These are phyloP conservation scores for Notarius lentiginosus DNA, from an alignment of 2,113 vertebrate species.

Conservation along the genomic window DNA sequence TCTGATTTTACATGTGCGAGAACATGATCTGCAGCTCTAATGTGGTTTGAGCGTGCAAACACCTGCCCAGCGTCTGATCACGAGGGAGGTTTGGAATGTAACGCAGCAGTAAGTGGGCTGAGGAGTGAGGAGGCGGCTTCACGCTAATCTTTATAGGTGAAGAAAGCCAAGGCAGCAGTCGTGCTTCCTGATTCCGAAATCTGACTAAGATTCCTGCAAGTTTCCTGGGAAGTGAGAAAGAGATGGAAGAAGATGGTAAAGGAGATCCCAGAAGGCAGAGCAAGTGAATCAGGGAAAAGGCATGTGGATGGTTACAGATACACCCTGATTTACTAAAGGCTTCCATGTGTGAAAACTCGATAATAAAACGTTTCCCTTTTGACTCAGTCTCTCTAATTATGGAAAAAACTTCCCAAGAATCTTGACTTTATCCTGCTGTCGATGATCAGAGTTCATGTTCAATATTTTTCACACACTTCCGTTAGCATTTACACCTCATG, in stretches of 20 bases:
- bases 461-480: neutral
- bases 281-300: neutral
- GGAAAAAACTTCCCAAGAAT: neutral
- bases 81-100: neutral
- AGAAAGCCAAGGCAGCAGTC: neutral
- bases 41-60: neutral
- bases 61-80: constrained; percentile 8
- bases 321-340: neutral
- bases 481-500: neutral
- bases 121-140: no score
- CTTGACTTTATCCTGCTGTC: neutral
- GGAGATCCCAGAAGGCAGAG: neutral
- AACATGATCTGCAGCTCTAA: neutral
- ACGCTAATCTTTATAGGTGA: neutral
- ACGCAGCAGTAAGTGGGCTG: no score
- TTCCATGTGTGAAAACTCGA: neutral
- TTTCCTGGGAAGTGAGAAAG: neutral
- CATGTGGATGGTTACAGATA: neutral
- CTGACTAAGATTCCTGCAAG: neutral
- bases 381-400: neutral
- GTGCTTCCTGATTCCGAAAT: no score
- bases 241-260: neutral
- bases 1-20: neutral
- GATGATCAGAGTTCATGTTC: neutral
- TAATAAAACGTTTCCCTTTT: neutral